These are phyloP conservation scores for Gila robusta DNA, from an alignment of 2,797 vertebrate species.

Conservation along the genomic window DNA sequence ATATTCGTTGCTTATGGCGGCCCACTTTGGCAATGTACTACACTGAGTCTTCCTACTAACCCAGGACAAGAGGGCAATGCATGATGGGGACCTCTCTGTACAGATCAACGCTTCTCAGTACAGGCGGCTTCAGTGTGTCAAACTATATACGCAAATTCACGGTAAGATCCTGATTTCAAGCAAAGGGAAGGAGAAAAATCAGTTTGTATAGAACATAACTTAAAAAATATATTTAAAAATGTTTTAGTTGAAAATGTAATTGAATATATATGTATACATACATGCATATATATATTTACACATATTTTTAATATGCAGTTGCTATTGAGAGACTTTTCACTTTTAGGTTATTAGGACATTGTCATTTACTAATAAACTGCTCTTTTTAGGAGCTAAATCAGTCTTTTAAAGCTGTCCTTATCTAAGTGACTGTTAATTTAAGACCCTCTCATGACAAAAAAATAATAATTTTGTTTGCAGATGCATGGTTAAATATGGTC, in stretches of 20 bases:
- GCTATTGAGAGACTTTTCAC: neutral
- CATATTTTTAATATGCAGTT: neutral
- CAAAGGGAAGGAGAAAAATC: neutral
- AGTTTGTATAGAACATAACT: neutral
- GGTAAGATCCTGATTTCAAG: conserved; percentile 74
- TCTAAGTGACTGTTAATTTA: neutral
- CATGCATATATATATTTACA: too few relatives aligned
- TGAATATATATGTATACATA: neutral
- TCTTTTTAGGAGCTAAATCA: neutral
- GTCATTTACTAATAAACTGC: neutral
- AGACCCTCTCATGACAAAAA: neutral
- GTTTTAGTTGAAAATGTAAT: neutral
- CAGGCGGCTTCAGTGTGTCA: conserved; percentile 81
- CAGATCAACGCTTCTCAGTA: conserved; percentile 73
- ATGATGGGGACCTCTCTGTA: conserved; percentile 80
- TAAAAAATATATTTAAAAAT: neutral
- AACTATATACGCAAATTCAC: conserved; percentile 81
- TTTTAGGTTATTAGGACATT: neutral
- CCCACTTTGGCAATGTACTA: conserved; percentile 21
- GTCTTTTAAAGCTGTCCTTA: conserved; percentile 7
- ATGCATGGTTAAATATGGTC: neutral
- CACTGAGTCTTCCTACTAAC: conserved; percentile 24
- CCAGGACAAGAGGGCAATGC: conserved; percentile 41
- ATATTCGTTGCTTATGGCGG: neutral
- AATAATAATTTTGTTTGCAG: too few relatives aligned